Evolutionary conservation across 2,797 vertebrate species (phyloP).

Genomic region (Aphelocoma californica): DNA sequence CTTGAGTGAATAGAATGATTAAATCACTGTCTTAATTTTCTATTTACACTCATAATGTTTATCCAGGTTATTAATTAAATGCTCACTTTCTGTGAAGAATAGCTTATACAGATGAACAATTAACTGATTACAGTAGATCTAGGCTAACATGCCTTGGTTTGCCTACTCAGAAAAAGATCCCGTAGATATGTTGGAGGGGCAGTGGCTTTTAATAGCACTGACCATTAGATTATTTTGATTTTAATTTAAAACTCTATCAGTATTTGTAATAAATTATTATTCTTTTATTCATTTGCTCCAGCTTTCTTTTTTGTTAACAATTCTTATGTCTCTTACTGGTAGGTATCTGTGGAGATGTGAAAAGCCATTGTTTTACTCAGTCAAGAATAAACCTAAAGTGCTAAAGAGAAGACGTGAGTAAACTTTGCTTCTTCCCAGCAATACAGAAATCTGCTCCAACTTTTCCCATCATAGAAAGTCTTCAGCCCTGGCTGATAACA

Average conservation of each 20-base stretch:
- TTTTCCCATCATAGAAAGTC: not conserved
- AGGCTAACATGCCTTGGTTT: not conserved
- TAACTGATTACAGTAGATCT: not conserved
- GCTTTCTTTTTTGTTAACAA: not conserved
- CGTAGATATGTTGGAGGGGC: not conserved
- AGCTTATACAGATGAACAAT: not conserved
- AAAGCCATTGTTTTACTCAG: constrained; percentile 72
- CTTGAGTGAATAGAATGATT: not conserved
- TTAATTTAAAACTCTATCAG: not conserved
- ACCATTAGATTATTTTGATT: not conserved
- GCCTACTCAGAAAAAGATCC: not conserved
- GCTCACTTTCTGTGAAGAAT: not conserved
- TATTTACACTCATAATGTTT: not conserved
- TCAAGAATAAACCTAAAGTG: constrained; percentile 38
- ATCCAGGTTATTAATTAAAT: constrained; percentile 6
- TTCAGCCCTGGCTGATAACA: not conserved
- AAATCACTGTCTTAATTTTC: not conserved
- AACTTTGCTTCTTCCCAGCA: not conserved
- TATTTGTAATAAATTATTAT: not conserved
- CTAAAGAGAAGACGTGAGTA: constrained; percentile 82
- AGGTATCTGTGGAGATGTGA: constrained; percentile 80
- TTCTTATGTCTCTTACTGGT: not conserved
- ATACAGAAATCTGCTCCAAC: not conserved
- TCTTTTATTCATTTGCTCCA: not conserved
- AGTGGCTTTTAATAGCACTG: not conserved